phyloP scores from a whole-genome alignment of 2,888 invertebrate genomes.

The Trisateles emortualis region DNA sequence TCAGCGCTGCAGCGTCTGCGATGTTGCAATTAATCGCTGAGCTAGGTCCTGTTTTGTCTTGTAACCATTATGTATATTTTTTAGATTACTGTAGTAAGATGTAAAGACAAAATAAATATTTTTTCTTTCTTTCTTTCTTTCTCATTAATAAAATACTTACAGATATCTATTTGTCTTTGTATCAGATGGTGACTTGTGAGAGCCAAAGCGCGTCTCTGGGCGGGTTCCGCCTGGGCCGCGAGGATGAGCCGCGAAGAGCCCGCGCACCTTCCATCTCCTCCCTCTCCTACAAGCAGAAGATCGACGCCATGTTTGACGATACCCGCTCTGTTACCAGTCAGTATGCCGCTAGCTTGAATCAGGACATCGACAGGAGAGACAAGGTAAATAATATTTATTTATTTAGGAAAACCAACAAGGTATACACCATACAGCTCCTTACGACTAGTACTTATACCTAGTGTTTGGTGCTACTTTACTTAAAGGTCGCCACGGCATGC shows the following conservation, averaged over 20 bases:
- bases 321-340: slow-evolving; percentile 87
- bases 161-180: background rate
- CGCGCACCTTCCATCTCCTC: slow-evolving; percentile 81
- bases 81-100: no score
- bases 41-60: no score
- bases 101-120: no score
- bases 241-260: slow-evolving; percentile 71
- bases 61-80: no score
- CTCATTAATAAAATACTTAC: background rate
- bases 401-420: no score
- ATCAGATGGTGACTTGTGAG: slow-evolving; percentile 83
- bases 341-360: slow-evolving; percentile 58
- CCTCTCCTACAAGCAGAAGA: slow-evolving; percentile 93
- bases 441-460: no score
- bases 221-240: slow-evolving; percentile 80
- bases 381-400: slow-evolving; percentile 57
- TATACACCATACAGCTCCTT: no score
- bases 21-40: no score
- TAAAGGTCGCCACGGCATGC: no score
- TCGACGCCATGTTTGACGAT: slow-evolving; percentile 95
- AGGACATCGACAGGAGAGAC: slow-evolving; percentile 67
- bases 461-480: no score
- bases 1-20: no score
- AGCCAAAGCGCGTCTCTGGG: slow-evolving; percentile 71
- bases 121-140: no score